A percentile compares a stretch with the other conserved stretches of the same genome.
phyloP scores from a whole-genome alignment of 92 coral and sea anemone genomes.

The Galaxea fascicularis region DNA sequence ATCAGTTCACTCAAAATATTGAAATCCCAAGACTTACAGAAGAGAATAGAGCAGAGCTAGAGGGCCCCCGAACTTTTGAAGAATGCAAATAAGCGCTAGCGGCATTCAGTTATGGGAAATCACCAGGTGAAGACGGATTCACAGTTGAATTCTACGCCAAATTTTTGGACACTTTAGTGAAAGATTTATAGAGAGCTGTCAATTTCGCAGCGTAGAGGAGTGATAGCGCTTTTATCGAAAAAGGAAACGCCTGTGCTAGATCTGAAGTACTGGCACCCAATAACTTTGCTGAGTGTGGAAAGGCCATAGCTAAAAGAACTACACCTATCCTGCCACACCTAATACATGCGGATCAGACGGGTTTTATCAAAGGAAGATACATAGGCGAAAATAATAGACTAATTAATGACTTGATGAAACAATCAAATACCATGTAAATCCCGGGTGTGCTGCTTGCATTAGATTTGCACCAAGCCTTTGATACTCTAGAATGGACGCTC shows the following conservation, averaged over 20 bases:
- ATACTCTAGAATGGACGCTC: conserved; percentile 2
- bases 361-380: not conserved
- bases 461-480: conserved; percentile 2
- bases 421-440: too few species aligned
- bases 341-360: conserved; percentile 4
- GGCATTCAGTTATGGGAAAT: not conserved
- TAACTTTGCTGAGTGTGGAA: not conserved
- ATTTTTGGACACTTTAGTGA: not conserved
- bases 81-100: not conserved
- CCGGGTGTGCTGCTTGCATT: too few species aligned
- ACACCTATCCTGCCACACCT: not conserved
- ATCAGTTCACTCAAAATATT: not conserved
- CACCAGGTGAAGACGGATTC: conserved; percentile 1
- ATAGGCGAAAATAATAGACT: conserved; percentile 13
- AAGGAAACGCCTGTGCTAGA: not conserved
- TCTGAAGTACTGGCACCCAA: not conserved
- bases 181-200: not conserved
- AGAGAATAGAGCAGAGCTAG: too few species aligned
- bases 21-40: conserved; percentile 9
- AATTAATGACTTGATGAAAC: not conserved
- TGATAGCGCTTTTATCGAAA: conserved; percentile 20
- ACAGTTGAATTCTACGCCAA: not conserved
- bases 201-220: conserved; percentile 42
- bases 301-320: not conserved
- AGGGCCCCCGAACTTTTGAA: not conserved